Conservation (phyloP, 2,113 vertebrate species). For the Planiliza haematocheilus region DNA sequence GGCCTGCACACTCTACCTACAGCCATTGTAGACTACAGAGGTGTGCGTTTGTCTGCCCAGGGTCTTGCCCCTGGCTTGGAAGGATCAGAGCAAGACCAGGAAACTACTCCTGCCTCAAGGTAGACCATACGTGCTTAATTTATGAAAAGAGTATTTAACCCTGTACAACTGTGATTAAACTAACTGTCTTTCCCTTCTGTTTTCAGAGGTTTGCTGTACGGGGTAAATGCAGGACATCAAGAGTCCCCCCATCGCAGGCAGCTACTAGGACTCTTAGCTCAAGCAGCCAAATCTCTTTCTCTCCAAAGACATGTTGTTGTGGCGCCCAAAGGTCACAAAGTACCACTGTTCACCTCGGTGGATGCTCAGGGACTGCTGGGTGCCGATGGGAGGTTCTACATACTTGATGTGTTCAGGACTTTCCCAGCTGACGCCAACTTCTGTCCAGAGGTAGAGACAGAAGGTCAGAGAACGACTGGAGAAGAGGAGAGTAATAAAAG, state of each 20-base stretch:
- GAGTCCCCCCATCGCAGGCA: slow-evolving; percentile 79
- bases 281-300: slow-evolving; percentile 78
- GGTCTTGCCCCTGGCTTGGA: slow-evolving; percentile 85
- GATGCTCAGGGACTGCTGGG: slow-evolving; percentile 86
- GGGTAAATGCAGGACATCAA: slow-evolving; percentile 78
- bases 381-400: slow-evolving; percentile 85
- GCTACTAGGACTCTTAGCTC: slow-evolving; percentile 81
- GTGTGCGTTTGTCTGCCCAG: slow-evolving; percentile 85
- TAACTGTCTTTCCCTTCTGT: slow-evolving; percentile 14
- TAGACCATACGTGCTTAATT: background rate
- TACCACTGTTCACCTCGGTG: slow-evolving; percentile 83
- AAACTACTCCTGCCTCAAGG: slow-evolving; percentile 62
- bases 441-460: slow-evolving; percentile 53
- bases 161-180: background rate
- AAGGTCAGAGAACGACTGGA: slow-evolving; percentile 36
- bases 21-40: slow-evolving; percentile 85
- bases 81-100: slow-evolving; percentile 74
- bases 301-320: slow-evolving; percentile 82
- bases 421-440: slow-evolving; percentile 86
- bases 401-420: slow-evolving; percentile 85
- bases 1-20: slow-evolving; percentile 86
- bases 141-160: background rate
- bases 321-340: slow-evolving; percentile 67
- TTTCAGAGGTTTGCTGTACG: slow-evolving; percentile 82
- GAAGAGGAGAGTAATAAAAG: slow-evolving; percentile 43